Conservation (phyloP, 2,797 vertebrate genomes). For the Argyrosomus regius region DNA sequence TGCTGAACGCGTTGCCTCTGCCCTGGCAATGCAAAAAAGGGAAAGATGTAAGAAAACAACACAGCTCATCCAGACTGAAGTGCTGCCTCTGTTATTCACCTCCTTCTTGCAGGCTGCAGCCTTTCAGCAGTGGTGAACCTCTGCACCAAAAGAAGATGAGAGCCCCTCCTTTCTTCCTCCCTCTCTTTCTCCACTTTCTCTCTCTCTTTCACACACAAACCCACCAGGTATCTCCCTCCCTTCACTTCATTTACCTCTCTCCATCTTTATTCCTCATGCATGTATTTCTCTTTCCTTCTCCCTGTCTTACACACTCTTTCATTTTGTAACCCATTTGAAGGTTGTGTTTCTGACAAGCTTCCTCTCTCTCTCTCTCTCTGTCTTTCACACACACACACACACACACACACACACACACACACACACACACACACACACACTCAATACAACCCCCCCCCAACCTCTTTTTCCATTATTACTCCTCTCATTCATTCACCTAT, state of each 20-base stretch:
- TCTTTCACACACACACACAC: background rate
- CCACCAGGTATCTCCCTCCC: background rate
- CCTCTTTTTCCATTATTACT: constrained; percentile 51
- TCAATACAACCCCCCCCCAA: constrained; percentile 39
- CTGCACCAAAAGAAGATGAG: constrained; percentile 77
- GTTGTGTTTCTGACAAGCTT: no score
- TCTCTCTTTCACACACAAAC: constrained; percentile 37
- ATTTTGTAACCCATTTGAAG: no score
- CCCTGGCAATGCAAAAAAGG: constrained; percentile 43
- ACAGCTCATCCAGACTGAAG: constrained; percentile 42
- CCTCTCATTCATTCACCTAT: constrained; percentile 65
- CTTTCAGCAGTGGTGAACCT: constrained; percentile 69
- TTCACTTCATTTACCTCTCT: constrained; percentile 12
- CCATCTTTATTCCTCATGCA: background rate
- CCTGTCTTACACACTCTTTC: background rate
- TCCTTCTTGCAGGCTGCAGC: constrained; percentile 62
- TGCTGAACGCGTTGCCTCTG: constrained; percentile 24
- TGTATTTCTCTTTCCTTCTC: background rate
- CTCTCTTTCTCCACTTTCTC: constrained; percentile 18
- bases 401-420: constrained; percentile 20
- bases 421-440: constrained; percentile 6
- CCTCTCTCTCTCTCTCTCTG: background rate
- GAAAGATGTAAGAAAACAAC: constrained; percentile 29
- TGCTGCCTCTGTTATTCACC: constrained; percentile 46
- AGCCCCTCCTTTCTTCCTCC: constrained; percentile 61